These are phyloP conservation scores for Eriosoma lanigerum DNA, from an alignment of 1,140 invertebrate species.

Conservation along the genomic window DNA sequence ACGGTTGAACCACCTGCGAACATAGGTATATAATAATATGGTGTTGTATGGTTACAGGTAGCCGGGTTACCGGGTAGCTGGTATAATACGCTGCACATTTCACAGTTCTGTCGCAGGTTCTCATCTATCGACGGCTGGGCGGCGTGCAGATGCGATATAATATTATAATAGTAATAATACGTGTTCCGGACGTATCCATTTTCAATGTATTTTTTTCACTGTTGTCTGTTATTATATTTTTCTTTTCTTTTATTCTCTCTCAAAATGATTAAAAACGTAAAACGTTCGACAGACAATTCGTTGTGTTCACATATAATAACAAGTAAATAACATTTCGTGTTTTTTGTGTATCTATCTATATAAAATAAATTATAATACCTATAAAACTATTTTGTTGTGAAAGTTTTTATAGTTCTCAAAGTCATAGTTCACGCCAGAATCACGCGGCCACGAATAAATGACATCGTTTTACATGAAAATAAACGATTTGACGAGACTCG, in stretches of 20 bases:
- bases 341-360: not conserved
- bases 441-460: not conserved
- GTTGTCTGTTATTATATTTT: not conserved
- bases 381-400: conserved; percentile 8
- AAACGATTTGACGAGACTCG: conserved; percentile 1
- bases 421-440: conserved; percentile 38
- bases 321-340: too few species aligned
- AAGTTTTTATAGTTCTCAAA: conserved; percentile 4
- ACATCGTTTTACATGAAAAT: conserved; percentile 31
- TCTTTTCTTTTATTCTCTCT: too few species aligned
- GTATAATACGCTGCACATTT: too few species aligned
- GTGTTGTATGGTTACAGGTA: too few species aligned
- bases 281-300: not conserved
- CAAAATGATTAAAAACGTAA: too few species aligned
- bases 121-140: too few species aligned
- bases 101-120: not conserved
- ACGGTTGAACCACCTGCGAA: not conserved
- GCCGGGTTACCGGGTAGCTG: too few species aligned
- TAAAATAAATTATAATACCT: not conserved
- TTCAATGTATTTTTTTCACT: too few species aligned
- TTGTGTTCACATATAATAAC: too few species aligned
- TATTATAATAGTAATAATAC: too few species aligned
- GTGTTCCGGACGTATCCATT: too few species aligned
- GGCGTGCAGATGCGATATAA: not conserved
- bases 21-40: too few species aligned